phyloP scores from a whole-genome alignment of 2,797 vertebrate genomes.

The Calcarius lapponicus region DNA sequence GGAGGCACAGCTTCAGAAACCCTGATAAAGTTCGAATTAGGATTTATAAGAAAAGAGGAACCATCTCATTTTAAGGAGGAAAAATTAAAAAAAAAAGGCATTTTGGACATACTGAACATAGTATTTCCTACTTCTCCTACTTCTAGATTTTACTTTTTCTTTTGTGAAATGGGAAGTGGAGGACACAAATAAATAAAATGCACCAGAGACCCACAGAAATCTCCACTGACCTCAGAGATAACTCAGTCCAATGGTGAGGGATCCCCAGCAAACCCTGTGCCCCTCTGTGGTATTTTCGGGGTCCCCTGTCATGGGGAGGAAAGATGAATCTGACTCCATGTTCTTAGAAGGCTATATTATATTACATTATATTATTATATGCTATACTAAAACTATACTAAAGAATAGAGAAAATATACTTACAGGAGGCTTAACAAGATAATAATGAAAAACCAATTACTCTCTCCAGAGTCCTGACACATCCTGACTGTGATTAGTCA shows the following conservation, averaged over 20 bases:
- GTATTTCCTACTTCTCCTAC: background rate
- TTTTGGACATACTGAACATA: background rate
- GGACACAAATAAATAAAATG: background rate
- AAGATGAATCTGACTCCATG: no score
- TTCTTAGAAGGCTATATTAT: no score
- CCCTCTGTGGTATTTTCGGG: no score
- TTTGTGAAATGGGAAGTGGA: background rate
- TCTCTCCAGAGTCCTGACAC: no score
- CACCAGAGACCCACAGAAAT: background rate
- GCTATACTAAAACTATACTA: no score
- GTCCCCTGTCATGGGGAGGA: no score
- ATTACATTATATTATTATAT: no score
- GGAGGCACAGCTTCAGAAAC: background rate
- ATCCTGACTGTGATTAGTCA: fast-evolving
- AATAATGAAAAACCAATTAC: no score
- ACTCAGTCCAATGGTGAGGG: background rate
- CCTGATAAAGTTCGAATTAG: no score
- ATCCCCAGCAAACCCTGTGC: background rate
- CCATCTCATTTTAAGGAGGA: background rate
- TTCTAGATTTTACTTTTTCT: background rate
- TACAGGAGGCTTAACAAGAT: no score
- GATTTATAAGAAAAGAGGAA: background rate
- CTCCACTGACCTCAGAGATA: background rate
- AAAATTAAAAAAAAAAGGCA: background rate
- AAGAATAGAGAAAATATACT: no score